Percentiles rank a stretch among this genome's conserved stretches.
These are phyloP conservation scores for Spinibarbus caldwelli DNA, from an alignment of 2,797 vertebrate genomes.

Conservation along the genomic window DNA sequence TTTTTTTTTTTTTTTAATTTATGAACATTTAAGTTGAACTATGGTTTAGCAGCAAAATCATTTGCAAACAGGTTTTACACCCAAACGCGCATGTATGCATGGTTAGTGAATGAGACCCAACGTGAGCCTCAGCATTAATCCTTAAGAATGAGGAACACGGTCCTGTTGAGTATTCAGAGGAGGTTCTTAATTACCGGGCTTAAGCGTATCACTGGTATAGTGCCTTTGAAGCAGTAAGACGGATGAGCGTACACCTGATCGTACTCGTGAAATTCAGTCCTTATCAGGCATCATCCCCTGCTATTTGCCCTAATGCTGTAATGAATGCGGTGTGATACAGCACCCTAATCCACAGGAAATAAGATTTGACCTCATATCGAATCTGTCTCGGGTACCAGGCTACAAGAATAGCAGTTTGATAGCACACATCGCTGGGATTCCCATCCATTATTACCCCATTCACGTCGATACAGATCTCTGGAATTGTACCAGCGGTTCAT, in stretches of 20 bases:
- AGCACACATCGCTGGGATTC: slow-evolving; percentile 3
- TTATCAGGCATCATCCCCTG: slow-evolving; percentile 19
- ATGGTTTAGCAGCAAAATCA: neutral
- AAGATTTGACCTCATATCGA: slow-evolving; percentile 15
- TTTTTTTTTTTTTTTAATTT: too few species aligned
- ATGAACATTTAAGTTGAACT: neutral
- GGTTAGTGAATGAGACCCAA: neutral
- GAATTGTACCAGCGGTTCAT: neutral
- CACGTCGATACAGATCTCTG: slow-evolving; percentile 34
- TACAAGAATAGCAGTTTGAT: slow-evolving; percentile 25
- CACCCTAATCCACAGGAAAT: slow-evolving; percentile 35
- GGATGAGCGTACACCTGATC: neutral
- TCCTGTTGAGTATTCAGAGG: slow-evolving; percentile 1
- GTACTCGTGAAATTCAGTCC: neutral
- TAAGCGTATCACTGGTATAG: slow-evolving; percentile 16
- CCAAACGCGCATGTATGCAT: neutral
- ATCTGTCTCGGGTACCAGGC: neutral
- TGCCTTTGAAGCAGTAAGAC: slow-evolving; percentile 6
- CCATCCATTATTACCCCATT: slow-evolving; percentile 23
- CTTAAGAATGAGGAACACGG: neutral
- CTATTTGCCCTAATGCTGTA: slow-evolving; percentile 33
- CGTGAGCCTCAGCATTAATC: neutral
- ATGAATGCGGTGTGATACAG: slow-evolving; percentile 12
- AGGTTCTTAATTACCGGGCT: slow-evolving; percentile 2
- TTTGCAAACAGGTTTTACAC: neutral